A percentile compares a stretch with the other conserved stretches of the same genome.
Conservation (phyloP, 1,140 invertebrate genomes). For the Paracyclopina nana region DNA sequence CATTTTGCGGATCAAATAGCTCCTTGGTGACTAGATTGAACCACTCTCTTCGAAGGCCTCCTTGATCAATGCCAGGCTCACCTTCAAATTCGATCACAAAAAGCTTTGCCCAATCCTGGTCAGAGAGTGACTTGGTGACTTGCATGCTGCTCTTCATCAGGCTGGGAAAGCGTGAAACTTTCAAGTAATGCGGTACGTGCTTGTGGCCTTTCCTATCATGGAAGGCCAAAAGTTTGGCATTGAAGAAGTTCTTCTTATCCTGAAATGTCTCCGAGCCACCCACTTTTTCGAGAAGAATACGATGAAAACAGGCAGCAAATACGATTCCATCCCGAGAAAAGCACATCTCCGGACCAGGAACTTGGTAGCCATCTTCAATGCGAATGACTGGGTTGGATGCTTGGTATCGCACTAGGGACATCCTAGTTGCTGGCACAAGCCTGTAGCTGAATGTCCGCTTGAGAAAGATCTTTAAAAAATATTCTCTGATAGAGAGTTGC, state of each 20-base stretch:
- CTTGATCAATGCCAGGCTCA: conserved; percentile 86
- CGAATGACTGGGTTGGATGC: conserved; percentile 38
- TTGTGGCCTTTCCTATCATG: conserved; percentile 66
- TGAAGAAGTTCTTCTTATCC: conserved; percentile 86
- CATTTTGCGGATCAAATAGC: conserved; percentile 60
- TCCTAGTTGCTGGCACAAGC: conserved; percentile 73
- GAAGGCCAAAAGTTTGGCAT: conserved; percentile 68
- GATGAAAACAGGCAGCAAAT: conserved; percentile 74
- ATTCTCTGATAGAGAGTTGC: conserved; percentile 75
- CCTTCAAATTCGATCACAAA: conserved; percentile 79
- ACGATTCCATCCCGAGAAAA: conserved; percentile 62
- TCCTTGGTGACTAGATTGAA: conserved; percentile 68
- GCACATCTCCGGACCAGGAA: conserved; percentile 57
- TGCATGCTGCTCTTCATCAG: conserved; percentile 51
- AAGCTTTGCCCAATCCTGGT: conserved; percentile 73
- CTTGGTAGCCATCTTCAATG: conserved; percentile 76
- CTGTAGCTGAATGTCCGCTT: conserved; percentile 77
- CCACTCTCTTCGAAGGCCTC: conserved; percentile 76
- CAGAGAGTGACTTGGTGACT: conserved; percentile 53
- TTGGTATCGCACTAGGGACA: conserved; percentile 26
- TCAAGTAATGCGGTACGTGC: conserved; percentile 43
- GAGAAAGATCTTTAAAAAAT: conserved; percentile 72
- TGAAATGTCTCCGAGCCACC: conserved; percentile 86
- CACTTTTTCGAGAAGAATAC: conserved; percentile 81
- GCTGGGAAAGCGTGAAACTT: conserved; percentile 54